phyloP scores from a whole-genome alignment of 2,888 invertebrate species.

The Thymelicus acteon region DNA sequence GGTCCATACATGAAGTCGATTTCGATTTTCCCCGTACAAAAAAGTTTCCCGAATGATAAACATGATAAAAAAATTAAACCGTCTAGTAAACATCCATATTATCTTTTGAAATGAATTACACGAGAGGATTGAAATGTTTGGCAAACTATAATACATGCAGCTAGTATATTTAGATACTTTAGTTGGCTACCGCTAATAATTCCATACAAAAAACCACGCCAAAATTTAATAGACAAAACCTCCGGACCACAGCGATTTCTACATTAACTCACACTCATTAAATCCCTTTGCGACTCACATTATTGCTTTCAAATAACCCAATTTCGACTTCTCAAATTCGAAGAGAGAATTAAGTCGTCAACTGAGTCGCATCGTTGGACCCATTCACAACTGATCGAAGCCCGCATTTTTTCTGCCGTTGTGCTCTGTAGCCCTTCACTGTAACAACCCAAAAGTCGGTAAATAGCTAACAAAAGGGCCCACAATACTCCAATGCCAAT shows the following conservation, averaged over 20 bases:
- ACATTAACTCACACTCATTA: slow-evolving; percentile 28
- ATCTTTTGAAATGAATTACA: too few relatives aligned
- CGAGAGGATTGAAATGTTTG: too few relatives aligned
- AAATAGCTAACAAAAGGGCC: slow-evolving; percentile 76
- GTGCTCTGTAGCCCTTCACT: slow-evolving; percentile 63
- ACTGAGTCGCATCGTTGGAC: slow-evolving; percentile 55
- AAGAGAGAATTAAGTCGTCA: slow-evolving; percentile 50
- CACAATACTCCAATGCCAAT: slow-evolving; percentile 80
- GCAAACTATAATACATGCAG: too few relatives aligned
- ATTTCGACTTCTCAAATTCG: slow-evolving; percentile 43
- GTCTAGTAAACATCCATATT: too few relatives aligned
- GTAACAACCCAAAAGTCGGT: slow-evolving; percentile 81
- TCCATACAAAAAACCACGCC: not conserved
- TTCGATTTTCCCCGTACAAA: too few relatives aligned
- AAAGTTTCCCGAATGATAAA: too few relatives aligned
- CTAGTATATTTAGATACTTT: too few relatives aligned
- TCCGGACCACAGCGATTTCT: slow-evolving; percentile 10
- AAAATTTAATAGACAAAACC: not conserved
- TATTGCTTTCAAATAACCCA: slow-evolving; percentile 41
- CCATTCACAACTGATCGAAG: slow-evolving; percentile 63
- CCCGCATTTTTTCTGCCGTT: slow-evolving; percentile 59
- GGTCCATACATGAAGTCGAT: too few relatives aligned
- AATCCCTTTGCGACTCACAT: slow-evolving; percentile 18
- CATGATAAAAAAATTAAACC: too few relatives aligned
- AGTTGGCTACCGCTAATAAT: too few relatives aligned